A percentile compares a stretch with the other conserved stretches of the same genome.
Conservation (phyloP, 2,888 invertebrate species). For the Andrena bicolor region DNA sequence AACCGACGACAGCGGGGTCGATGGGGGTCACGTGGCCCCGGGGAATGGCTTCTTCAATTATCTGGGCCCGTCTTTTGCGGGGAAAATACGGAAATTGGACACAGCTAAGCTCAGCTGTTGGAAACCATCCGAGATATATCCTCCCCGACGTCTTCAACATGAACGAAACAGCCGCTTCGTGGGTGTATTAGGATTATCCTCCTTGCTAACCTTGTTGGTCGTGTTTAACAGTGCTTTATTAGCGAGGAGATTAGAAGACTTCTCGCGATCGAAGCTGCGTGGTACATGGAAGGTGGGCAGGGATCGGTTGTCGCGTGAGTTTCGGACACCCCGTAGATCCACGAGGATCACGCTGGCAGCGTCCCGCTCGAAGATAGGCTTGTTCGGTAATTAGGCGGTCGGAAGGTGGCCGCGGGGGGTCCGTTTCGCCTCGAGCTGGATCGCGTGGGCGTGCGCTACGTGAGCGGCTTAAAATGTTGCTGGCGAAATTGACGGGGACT, state of each 20-base stretch:
- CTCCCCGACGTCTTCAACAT: constrained; percentile 3
- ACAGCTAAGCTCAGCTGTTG: not conserved
- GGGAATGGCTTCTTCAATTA: constrained; percentile 49
- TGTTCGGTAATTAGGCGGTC: constrained; percentile 81
- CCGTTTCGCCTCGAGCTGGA: constrained; percentile 63
- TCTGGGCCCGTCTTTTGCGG: constrained; percentile 45
- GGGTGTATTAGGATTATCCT: not conserved
- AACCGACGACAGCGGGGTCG: constrained; percentile 57
- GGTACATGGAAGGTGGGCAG: not conserved
- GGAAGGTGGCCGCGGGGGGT: constrained; percentile 77
- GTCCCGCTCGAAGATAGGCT: constrained; percentile 73
- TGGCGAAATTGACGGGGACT: constrained; percentile 77
- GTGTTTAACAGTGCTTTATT: not conserved
- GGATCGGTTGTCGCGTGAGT: constrained; percentile 9
- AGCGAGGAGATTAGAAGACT: not conserved
- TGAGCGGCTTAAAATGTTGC: constrained; percentile 74
- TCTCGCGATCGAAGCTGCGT: not conserved
- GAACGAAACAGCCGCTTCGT: constrained; percentile 7
- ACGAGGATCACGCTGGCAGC: constrained; percentile 48
- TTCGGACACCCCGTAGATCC: constrained; percentile 71
- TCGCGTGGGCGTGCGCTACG: constrained; percentile 72
- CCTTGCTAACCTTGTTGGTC: not conserved
- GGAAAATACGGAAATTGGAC: constrained; percentile 52
- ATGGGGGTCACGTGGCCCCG: constrained; percentile 47
- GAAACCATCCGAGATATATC: constrained; percentile 1